Conservation (phyloP, 2,888 invertebrate species). For the Lycophotia porphyrea region DNA sequence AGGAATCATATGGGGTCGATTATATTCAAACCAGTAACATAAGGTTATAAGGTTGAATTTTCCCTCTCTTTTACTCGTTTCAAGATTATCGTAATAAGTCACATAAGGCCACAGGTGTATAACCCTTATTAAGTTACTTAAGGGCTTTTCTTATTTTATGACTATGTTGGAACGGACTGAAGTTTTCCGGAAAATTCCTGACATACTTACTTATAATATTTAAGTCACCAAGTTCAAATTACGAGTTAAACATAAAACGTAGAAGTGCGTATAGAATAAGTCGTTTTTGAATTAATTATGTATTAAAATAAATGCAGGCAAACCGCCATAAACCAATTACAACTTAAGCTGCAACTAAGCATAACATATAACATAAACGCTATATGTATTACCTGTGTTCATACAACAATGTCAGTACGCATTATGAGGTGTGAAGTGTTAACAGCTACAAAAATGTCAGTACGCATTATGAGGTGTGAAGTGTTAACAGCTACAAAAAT, state of each 20-base stretch:
- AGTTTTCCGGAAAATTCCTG: conserved; percentile 6
- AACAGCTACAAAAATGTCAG: neutral
- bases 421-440: neutral
- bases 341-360: too few species aligned
- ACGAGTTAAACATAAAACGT: neutral
- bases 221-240: neutral
- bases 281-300: neutral
- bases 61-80: neutral
- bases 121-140: conserved; percentile 30
- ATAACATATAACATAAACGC: too few species aligned
- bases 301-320: neutral
- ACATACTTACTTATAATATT: neutral
- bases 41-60: neutral
- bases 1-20: neutral
- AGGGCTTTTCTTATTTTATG: conserved; percentile 24
- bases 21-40: neutral
- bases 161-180: conserved; percentile 11
- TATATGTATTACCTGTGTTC: neutral
- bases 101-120: conserved; percentile 41
- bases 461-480: neutral
- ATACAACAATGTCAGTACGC: neutral
- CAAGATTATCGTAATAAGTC: conserved; percentile 5
- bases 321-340: neutral
- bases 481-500: neutral
- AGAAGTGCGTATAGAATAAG: neutral